phyloP scores from a whole-genome alignment of 2,797 vertebrate genomes.

The Alcedo atthis region DNA sequence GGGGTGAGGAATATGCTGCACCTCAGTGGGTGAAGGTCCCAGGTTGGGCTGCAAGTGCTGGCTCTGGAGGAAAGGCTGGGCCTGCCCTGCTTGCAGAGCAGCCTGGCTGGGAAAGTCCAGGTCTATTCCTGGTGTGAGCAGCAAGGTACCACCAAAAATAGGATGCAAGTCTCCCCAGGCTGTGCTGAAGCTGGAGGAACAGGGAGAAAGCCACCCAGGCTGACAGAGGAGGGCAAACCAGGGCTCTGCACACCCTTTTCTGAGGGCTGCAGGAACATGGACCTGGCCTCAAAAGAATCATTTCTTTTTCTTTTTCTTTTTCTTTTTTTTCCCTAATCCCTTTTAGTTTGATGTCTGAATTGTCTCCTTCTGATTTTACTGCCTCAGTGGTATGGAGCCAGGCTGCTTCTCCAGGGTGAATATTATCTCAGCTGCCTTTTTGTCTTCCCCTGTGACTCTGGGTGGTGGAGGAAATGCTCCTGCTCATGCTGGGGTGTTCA shows the following conservation, averaged over 20 bases:
- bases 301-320: background rate
- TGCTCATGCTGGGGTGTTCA: background rate
- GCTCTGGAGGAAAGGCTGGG: background rate
- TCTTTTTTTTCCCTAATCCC: too few species aligned
- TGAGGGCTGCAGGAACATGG: background rate
- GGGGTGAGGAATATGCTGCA: fast-evolving
- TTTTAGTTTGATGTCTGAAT: background rate
- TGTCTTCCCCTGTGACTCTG: background rate
- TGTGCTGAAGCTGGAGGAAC: background rate
- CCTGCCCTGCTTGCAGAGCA: background rate
- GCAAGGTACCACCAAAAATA: background rate
- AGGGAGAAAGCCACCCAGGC: background rate
- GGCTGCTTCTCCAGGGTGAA: background rate
- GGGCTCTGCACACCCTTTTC: background rate
- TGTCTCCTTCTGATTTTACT: background rate
- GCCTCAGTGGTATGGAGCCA: background rate
- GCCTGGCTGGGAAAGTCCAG: background rate
- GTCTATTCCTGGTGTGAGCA: background rate
- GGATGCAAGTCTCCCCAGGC: background rate
- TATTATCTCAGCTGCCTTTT: background rate
- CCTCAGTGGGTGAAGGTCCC: background rate
- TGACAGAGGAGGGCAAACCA: background rate
- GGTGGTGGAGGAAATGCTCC: background rate
- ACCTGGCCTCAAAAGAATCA: background rate
- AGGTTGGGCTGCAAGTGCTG: background rate